Percentiles rank a stretch among this genome's conserved stretches.
Conservation (phyloP, 2,113 vertebrate species). For the Indicator indicator region DNA sequence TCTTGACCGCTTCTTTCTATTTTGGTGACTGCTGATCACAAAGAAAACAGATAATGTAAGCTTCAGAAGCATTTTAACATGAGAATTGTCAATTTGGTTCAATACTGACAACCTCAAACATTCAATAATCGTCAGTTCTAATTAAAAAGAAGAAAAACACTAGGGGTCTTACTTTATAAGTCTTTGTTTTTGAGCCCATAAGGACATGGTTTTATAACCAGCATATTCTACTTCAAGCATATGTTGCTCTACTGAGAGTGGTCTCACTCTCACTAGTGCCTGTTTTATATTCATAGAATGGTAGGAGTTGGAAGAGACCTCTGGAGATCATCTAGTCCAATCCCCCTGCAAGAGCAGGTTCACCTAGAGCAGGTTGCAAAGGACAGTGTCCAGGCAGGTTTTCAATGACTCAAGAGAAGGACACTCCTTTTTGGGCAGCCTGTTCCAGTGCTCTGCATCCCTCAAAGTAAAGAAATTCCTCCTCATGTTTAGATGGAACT, state of each 20-base stretch:
- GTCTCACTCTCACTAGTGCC: not conserved
- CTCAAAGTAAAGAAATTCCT: too few species aligned
- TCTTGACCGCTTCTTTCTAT: not conserved
- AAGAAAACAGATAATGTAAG: slow-evolving; percentile 18
- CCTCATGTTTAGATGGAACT: too few species aligned
- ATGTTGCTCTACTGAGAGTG: not conserved
- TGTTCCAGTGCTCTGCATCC: too few species aligned
- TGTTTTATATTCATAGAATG: not conserved
- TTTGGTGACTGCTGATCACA: not conserved
- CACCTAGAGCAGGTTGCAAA: too few species aligned
- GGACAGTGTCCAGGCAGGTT: too few species aligned
- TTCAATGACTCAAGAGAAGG: too few species aligned
- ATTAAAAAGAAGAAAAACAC: not conserved
- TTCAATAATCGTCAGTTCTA: not conserved
- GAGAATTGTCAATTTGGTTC: not conserved
- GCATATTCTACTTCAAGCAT: not conserved
- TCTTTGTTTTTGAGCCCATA: not conserved
- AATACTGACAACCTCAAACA: not conserved
- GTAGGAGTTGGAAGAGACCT: too few species aligned
- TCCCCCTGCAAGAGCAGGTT: too few species aligned
- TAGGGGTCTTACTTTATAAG: not conserved
- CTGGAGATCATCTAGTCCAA: too few species aligned
- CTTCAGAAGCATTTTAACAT: not conserved
- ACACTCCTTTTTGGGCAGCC: too few species aligned
- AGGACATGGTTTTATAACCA: not conserved